These are phyloP conservation scores for Cerastoderma edule DNA, from an alignment of 2,888 invertebrate genomes.

Conservation along the genomic window DNA sequence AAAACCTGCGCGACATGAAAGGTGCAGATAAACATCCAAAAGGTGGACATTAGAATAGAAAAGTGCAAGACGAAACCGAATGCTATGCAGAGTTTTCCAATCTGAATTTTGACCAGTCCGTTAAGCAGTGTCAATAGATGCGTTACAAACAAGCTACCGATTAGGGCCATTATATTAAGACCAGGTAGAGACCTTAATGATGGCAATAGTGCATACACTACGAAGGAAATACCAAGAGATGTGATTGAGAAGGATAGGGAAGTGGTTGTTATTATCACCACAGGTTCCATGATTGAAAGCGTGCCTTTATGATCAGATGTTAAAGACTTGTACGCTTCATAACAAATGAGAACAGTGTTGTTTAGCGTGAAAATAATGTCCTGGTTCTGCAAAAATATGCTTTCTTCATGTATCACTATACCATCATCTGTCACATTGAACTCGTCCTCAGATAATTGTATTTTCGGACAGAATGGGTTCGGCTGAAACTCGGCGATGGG, in stretches of 20 bases:
- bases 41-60: neutral
- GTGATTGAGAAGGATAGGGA: slow-evolving; percentile 31
- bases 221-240: slow-evolving; percentile 30
- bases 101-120: slow-evolving; percentile 7
- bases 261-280: slow-evolving; percentile 30
- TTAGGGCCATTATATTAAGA: slow-evolving; percentile 35
- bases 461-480: slow-evolving; percentile 8
- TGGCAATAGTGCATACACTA: slow-evolving; percentile 30
- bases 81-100: slow-evolving; percentile 26
- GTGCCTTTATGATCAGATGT: too few relatives aligned
- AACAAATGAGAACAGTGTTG: neutral
- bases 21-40: slow-evolving; percentile 38
- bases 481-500: neutral
- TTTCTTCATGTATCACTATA: neutral
- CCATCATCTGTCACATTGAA: slow-evolving; percentile 4
- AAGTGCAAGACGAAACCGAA: slow-evolving; percentile 30
- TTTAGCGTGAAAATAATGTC: slow-evolving; percentile 1
- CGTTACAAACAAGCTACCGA: slow-evolving; percentile 13
- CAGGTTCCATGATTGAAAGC: too few relatives aligned
- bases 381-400: neutral
- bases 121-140: slow-evolving; percentile 32
- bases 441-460: neutral
- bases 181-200: slow-evolving; percentile 44
- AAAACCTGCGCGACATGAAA: slow-evolving; percentile 52
- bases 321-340: neutral